Base-by-base conservation (phyloP, 92 coral and sea anemone genomes). In the Epizoanthus rinbou region DNA sequence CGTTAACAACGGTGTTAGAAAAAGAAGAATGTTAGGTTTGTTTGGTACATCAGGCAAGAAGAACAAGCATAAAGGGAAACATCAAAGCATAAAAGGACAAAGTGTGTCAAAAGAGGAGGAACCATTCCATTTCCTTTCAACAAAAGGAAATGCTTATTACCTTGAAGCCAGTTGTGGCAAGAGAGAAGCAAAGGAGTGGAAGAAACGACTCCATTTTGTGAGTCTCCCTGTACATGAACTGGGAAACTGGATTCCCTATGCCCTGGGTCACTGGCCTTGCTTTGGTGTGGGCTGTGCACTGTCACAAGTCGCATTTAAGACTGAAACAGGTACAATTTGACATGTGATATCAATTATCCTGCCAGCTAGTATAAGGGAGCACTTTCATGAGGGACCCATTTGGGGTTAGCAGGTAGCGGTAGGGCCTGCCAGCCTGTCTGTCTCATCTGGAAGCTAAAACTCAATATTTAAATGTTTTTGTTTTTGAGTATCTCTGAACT, bases 191-290 rank as follows among this genome's bases (percentile, higher is more conserved):
- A 88, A 82, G 9, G 83, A 59, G 15, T 90, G 95, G 97, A 96
- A 94, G 81, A 91, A 91, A 23, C 90, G 92, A 22, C 88, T 96
- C 21, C 99, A 96, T 70, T 96, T 96, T 86, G 96, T 87, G 22
- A 87, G 83, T 21, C 86, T 96, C 6, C 97, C 99, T 67, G 68
- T 91, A 4, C 95, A 85, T 62, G 88, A 91, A 73, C 88, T 88
- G 71, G 99, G 99, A 2, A 96, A 92, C 84, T 96, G 98, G 98
- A 96, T 96, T 64, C 99, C 99, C 6, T 96, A 91, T 89, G 91
- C 90, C 0, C 85, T 91, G 87, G 93, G 90, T 70, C 97, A 90
- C 80, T 96, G 99, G 99, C 93, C 98, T 35, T 96, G 99, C 64
- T 91, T 96, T 92, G 99, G 99, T 16, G 87, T 95, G 22, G 95